Base-by-base conservation (phyloP, 2,888 invertebrate genomes). In the Rhingia rostrata region DNA sequence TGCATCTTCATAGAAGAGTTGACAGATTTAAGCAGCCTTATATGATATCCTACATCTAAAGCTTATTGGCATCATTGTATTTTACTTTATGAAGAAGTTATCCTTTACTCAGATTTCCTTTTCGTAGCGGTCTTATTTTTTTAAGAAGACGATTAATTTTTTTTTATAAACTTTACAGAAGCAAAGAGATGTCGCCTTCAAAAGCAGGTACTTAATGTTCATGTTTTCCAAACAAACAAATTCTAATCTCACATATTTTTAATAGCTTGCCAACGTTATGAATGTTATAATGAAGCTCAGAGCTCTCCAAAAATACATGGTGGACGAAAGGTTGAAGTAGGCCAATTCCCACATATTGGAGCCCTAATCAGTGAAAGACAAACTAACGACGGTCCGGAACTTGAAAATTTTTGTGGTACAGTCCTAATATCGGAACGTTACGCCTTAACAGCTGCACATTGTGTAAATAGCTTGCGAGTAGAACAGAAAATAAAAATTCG, bases 291-390 rank as follows among this genome's bases (percentile, higher is more conserved):
- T 35, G 66, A 66, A 5, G 45, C 64, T 9, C 35, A 30, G 10
- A 58, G 63, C 1, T 33, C 66, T 6, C 39, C 77, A 0, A 86
- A 87, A 22, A 88, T 88, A n/a, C 30, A 87, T 4, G 86, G 81
- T 39, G 88, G 88, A 0, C 14, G 58, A 10, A 63, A 66, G 53
- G 74, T 86, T 0, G 35, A 14, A 0, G 35, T 69, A 2, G 88
- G 87, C 6, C 87, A 86, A 45, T 88, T 72, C 58, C 87, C 87
- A 0, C 87, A 87, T 30, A 82, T 87, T 78, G 87, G 63, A 10
- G 87, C 74, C 12, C 45, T 87, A 4, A 70, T 86, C 2, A 86
- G 80, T 67, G 10, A 49, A 3, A 4, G 10, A 30, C 37, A 39
- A 0, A 33, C 30, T 10, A 51, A 43, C 12, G 80, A 56, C 7